Conservation (phyloP, 1,140 invertebrate species). For the Adoxophyes honmai region DNA sequence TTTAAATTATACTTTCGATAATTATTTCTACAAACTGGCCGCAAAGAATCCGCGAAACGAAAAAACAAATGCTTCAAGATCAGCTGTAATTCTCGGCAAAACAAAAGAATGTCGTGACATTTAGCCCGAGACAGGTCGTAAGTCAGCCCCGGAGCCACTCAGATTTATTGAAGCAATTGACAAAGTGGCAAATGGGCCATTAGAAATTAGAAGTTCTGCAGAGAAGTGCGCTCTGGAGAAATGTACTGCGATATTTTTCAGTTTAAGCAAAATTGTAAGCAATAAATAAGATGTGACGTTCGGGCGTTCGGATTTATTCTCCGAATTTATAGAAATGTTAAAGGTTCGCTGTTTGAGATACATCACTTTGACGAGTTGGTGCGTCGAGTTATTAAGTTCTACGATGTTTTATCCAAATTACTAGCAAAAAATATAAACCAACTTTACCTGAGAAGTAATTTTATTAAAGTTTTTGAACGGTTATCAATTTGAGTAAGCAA, state of each 20-base stretch:
- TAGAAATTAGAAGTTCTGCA: conserved; percentile 24
- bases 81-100: conserved; percentile 18
- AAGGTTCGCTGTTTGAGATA: too few species aligned
- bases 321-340: too few species aligned
- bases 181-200: conserved; percentile 30
- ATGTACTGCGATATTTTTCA: conserved; percentile 17
- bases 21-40: too few species aligned
- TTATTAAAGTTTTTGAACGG: too few species aligned
- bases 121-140: conserved; percentile 44
- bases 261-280: conserved; percentile 18
- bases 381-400: too few species aligned
- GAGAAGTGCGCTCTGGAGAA: conserved; percentile 15
- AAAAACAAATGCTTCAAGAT: background rate
- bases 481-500: too few species aligned
- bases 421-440: too few species aligned
- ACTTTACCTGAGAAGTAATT: too few species aligned
- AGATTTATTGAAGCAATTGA: conserved; percentile 27
- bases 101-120: conserved; percentile 51
- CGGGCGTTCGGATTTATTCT: background rate
- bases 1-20: too few species aligned
- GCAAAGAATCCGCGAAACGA: too few species aligned
- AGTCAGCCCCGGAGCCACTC: conserved; percentile 31
- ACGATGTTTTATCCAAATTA: too few species aligned
- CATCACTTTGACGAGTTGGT: too few species aligned
- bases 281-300: conserved; percentile 15